Evolutionary conservation across 2,888 invertebrate genomes (phyloP), one percentile per base, ranked within the genome.

Genomic region (Neoascia interrupta): DNA sequence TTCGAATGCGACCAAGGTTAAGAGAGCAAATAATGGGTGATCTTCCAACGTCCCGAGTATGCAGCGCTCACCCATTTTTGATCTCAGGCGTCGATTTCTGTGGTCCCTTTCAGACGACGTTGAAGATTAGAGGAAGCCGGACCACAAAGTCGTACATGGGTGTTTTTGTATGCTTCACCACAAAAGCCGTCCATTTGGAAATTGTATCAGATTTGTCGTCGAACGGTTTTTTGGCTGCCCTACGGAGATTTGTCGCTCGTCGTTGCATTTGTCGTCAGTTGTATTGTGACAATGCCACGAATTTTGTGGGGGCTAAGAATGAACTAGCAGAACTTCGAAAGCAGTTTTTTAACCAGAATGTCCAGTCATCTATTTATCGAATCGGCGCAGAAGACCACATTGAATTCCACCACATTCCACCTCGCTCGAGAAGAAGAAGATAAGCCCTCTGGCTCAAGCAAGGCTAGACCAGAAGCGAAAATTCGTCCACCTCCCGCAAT

Each of bases 111-210:
- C 19, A 1, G 10, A 51, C 56, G 11, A 47, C 51, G 11, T 18
- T 26, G 6, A 45, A 31, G 31, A 18, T 36, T 34, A 10, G 53
- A 51, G 61, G 66, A 6, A 37, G 49, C 11, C 28, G 39, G 1
- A 39, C 21, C 1, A 51, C 10, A 13, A 81, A 81, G 63, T 37
- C 60, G 1, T 82, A 64, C 39, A 53, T 74, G 16, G 70, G 54
- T 6, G 60, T 79, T 2, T 61, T 56, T 10, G 43, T 63, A n/a
- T 70, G 58, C 21, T 76, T 70, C 10, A 16, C 60, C 8, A 73
- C 66, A 0, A 81, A 69, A 28, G 75, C 73, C 4, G 56, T 80
- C 3, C 76, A 81, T 26, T 23, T 82, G 5, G 81, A 82, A 51
- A 53, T 79, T 3, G 82, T 82, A 5, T 53, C 63, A n/a, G 31